phyloP scores from a whole-genome alignment of 2,113 vertebrate genomes.

The Brevimyrus niger region DNA sequence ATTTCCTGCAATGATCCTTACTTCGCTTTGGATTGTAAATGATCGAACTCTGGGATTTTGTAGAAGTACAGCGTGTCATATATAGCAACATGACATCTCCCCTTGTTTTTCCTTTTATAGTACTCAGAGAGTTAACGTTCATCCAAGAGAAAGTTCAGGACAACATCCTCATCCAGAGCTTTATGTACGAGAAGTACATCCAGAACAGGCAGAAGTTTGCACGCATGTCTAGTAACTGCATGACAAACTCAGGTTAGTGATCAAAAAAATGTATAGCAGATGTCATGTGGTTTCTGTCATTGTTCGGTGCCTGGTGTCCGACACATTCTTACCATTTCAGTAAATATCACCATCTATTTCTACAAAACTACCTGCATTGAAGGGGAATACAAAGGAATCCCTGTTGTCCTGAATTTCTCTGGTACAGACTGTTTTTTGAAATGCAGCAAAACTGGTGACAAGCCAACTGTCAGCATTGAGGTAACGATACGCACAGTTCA shows the following conservation, averaged over 20 bases:
- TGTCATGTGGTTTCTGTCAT: neutral
- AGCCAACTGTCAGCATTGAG: conserved; percentile 40
- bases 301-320: neutral
- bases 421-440: conserved; percentile 48
- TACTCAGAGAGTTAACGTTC: conserved; percentile 43
- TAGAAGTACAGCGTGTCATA: neutral
- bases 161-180: conserved; percentile 27
- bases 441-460: conserved; percentile 34
- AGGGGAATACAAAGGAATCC: conserved; percentile 28
- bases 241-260: conserved; percentile 10
- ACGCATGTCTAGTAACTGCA: conserved; percentile 1
- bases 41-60: neutral
- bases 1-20: neutral
- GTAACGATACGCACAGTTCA: conserved; percentile 29
- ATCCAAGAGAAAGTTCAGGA: neutral
- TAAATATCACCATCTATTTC: conserved; percentile 52
- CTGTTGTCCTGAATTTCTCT: conserved; percentile 57
- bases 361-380: conserved; percentile 41
- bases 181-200: conserved; percentile 13
- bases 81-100: neutral
- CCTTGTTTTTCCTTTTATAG: conserved; percentile 32
- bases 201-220: neutral
- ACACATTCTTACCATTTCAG: neutral
- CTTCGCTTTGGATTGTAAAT: neutral
- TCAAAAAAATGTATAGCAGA: neutral